These are phyloP conservation scores for Drosophila kambysellisi DNA, from an alignment of 2,888 invertebrate genomes.

Conservation along the genomic window DNA sequence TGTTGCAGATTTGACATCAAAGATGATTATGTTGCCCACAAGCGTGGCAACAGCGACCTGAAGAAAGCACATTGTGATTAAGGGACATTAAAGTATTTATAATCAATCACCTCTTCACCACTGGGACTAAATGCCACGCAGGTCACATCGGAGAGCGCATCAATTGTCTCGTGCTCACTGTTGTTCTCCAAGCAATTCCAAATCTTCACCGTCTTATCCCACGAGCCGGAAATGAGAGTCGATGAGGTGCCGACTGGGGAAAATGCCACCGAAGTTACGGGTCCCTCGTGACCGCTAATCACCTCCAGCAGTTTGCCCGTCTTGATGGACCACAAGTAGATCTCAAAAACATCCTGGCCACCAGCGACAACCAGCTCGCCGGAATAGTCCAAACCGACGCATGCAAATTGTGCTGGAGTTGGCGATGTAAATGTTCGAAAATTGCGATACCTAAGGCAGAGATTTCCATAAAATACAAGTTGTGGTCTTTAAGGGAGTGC, in stretches of 20 bases:
- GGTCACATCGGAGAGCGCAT: constrained; percentile 91
- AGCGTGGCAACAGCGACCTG: constrained; percentile 95
- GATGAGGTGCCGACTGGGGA: constrained; percentile 90
- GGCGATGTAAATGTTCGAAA: constrained; percentile 98
- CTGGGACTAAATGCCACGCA: constrained; percentile 95
- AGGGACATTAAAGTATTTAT: neutral
- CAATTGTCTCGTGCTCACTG: constrained; percentile 92
- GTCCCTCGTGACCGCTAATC: constrained; percentile 96
- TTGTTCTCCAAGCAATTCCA: constrained; percentile 96
- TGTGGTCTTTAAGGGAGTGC: neutral
- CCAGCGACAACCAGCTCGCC: constrained; percentile 98
- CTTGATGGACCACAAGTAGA: constrained; percentile 98
- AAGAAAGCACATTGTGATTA: neutral
- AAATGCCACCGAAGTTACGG: constrained; percentile 93
- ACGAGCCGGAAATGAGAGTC: constrained; percentile 93
- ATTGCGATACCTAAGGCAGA: constrained; percentile 93
- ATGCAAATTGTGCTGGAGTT: constrained; percentile 95
- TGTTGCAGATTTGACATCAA: constrained; percentile 89
- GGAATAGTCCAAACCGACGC: constrained; percentile 94
- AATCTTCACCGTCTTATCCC: constrained; percentile 96
- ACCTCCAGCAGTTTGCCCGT: constrained; percentile 96
- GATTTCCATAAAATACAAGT: neutral
- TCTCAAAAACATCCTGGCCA: constrained; percentile 96
- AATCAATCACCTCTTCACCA: constrained; percentile 90
- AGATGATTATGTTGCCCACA: constrained; percentile 93